A percentile compares a stretch with the other conserved stretches of the same genome.
Conservation (phyloP, 2,888 invertebrate genomes). For the Lycophotia porphyrea region DNA sequence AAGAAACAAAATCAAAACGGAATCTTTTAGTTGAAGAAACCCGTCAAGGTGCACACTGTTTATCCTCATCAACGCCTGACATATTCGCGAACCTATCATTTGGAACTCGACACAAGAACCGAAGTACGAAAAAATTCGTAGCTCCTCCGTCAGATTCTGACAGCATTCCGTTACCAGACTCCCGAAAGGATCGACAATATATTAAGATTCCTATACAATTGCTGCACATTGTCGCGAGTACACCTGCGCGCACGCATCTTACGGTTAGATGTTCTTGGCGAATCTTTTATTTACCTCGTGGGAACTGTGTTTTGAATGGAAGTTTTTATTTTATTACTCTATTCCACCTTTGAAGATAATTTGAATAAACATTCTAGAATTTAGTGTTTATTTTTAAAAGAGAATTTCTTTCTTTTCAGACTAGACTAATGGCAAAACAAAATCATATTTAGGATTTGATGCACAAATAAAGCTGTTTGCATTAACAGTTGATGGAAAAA, state of each 20-base stretch:
- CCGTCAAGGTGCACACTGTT: background rate
- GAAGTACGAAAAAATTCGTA: slow-evolving; percentile 38
- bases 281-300: slow-evolving; percentile 80
- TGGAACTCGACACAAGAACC: slow-evolving; percentile 50
- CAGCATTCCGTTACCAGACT: slow-evolving; percentile 75
- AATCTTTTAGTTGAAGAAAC: slow-evolving; percentile 18
- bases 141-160: slow-evolving; percentile 57
- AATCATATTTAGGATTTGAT: background rate
- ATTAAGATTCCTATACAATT: slow-evolving; percentile 78
- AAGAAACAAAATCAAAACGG: background rate
- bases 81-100: slow-evolving; percentile 61
- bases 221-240: slow-evolving; percentile 68
- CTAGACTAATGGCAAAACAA: background rate
- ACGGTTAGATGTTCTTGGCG: slow-evolving; percentile 74
- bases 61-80: slow-evolving; percentile 41
- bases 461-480: background rate
- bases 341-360: slow-evolving; percentile 33
- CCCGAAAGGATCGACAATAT: slow-evolving; percentile 73
- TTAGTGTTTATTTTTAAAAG: background rate
- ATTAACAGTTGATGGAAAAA: background rate
- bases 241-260: slow-evolving; percentile 82
- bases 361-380: slow-evolving; percentile 15
- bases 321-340: slow-evolving; percentile 26
- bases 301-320: slow-evolving; percentile 70
- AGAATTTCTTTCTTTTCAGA: background rate